phyloP scores from a whole-genome alignment of 2,113 vertebrate genomes.

The Melierax canorus region DNA sequence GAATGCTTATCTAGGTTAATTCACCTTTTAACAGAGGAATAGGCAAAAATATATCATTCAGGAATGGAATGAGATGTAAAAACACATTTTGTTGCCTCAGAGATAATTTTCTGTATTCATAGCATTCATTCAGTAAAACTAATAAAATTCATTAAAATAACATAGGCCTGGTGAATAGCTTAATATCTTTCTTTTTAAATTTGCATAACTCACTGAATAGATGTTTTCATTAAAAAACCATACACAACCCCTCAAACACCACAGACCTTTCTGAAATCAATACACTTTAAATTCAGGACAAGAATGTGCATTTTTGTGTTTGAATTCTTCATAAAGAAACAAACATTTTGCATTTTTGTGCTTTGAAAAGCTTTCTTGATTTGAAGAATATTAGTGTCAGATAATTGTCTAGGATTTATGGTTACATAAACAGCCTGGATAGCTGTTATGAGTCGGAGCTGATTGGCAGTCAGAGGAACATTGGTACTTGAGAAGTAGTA shows the following conservation, averaged over 20 bases:
- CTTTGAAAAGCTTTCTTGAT: background rate
- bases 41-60: background rate
- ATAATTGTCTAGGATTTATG: background rate
- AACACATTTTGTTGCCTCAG: background rate
- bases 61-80: background rate
- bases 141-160: background rate
- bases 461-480: background rate
- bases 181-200: background rate
- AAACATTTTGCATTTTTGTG: background rate
- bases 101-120: background rate
- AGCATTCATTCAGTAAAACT: background rate
- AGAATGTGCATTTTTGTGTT: background rate
- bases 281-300: background rate
- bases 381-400: background rate
- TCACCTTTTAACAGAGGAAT: background rate
- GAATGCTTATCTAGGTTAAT: background rate
- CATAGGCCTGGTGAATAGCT: background rate
- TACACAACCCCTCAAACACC: accelerated
- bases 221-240: background rate
- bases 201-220: background rate
- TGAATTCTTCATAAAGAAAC: background rate
- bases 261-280: background rate
- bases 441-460: background rate
- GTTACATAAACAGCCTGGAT: background rate
- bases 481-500: background rate